Conservation (phyloP, 1,140 invertebrate species). For the Heterodera carotae region DNA sequence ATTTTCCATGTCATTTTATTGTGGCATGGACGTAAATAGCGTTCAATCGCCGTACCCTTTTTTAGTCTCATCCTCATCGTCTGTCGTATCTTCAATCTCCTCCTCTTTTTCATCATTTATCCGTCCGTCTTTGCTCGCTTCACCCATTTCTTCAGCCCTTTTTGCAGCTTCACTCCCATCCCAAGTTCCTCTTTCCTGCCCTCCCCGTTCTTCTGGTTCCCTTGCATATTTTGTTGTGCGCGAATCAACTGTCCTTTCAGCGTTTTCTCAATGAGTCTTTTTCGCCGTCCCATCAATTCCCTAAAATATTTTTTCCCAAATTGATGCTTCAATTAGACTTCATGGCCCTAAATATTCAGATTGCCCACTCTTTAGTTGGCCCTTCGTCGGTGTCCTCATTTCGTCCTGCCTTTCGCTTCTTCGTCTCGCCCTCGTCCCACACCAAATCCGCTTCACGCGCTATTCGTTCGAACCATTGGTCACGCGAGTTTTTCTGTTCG, state of each 20-base stretch:
- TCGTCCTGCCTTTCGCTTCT: not conserved
- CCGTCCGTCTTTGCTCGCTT: not conserved
- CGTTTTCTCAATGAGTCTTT: not conserved
- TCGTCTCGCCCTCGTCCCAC: slow-evolving; percentile 72
- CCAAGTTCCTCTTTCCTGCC: slow-evolving; percentile 1
- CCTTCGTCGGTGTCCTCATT: not conserved
- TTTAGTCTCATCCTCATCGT: too few species aligned
- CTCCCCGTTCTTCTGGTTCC: not conserved
- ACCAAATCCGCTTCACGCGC: slow-evolving; percentile 84
- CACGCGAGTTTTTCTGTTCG: slow-evolving; percentile 53
- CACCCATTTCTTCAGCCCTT: slow-evolving; percentile 3
- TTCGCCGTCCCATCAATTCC: not conserved
- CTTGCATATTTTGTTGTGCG: not conserved
- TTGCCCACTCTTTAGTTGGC: not conserved
- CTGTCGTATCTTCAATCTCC: too few species aligned
- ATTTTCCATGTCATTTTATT: too few species aligned
- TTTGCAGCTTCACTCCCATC: slow-evolving; percentile 8
- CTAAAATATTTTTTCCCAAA: not conserved
- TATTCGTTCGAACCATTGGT: slow-evolving; percentile 80
- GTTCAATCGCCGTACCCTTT: too few species aligned
- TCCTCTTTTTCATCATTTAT: not conserved
- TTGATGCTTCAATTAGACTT: not conserved
- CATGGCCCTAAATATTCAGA: not conserved
- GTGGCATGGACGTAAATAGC: too few species aligned
- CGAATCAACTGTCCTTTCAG: not conserved